phyloP scores from a whole-genome alignment of 2,113 vertebrate species.

The Phrynosoma platyrhinos region DNA sequence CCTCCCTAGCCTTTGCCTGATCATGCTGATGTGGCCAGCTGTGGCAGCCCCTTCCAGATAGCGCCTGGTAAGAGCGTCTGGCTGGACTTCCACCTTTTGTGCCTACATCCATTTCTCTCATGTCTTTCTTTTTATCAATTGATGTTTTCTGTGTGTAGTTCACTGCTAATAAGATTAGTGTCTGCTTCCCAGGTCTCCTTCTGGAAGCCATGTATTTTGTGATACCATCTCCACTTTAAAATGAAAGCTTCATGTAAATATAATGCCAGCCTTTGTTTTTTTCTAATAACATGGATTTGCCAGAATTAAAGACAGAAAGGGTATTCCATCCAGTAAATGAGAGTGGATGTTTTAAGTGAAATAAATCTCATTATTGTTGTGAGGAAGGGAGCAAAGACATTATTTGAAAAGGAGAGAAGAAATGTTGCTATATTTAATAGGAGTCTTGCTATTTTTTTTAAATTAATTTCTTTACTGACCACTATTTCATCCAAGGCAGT shows the following conservation, averaged over 20 bases:
- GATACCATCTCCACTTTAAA: neutral
- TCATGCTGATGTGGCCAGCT: conserved; percentile 72
- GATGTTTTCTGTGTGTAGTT: neutral
- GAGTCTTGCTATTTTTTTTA: neutral
- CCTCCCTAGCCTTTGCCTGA: conserved; percentile 73
- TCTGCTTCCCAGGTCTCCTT: neutral
- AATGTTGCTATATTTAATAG: neutral
- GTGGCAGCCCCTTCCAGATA: conserved; percentile 76
- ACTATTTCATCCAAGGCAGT: neutral
- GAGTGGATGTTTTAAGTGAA: neutral
- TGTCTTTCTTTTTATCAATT: neutral
- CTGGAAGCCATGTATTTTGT: neutral
- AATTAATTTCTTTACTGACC: neutral
- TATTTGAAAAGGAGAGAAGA: neutral
- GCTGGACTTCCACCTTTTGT: conserved; percentile 25
- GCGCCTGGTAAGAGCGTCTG: conserved; percentile 67
- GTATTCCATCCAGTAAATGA: neutral
- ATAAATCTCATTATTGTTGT: neutral
- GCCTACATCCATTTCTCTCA: conserved; percentile 3
- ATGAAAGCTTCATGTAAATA: neutral
- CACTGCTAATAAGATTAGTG: conserved; percentile 5
- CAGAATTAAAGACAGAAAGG: neutral
- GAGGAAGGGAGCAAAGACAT: neutral
- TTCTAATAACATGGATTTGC: neutral
- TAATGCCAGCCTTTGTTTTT: neutral